phyloP scores from a whole-genome alignment of 2,797 vertebrate genomes.

The Moxostoma hubbsi region DNA sequence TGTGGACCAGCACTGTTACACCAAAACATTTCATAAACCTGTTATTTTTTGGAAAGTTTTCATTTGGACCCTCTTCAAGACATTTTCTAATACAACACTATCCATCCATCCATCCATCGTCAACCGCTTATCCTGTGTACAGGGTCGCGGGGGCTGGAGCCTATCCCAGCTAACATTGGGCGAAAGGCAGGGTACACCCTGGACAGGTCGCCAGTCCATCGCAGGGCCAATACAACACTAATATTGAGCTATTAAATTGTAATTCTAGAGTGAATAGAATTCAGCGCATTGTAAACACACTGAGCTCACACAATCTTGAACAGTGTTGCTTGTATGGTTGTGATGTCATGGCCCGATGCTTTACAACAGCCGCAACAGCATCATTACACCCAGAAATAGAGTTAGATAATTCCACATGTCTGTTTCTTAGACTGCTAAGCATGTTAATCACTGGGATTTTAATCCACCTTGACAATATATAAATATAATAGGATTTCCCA shows the following conservation, averaged over 20 bases:
- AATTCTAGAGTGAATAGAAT: not conserved
- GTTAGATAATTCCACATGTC: constrained; percentile 60
- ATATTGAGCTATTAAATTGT: constrained; percentile 24
- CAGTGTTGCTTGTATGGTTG: constrained; percentile 20
- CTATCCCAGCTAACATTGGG: no score
- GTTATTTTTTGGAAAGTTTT: no score
- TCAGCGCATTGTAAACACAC: constrained; percentile 18
- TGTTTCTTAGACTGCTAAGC: constrained; percentile 60
- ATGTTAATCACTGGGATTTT: constrained; percentile 54
- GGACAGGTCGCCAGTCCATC: no score
- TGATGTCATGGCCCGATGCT: constrained; percentile 57
- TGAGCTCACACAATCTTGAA: constrained; percentile 12
- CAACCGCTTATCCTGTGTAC: no score
- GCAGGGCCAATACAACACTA: no score
- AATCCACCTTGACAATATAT: constrained; percentile 45
- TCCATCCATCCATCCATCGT: no score
- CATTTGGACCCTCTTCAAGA: not conserved
- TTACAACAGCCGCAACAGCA: constrained; percentile 59
- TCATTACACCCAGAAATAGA: constrained; percentile 59
- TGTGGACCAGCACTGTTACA: not conserved
- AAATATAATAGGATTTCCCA: no score
- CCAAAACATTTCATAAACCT: not conserved
- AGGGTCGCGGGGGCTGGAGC: no score
- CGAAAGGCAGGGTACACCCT: no score
- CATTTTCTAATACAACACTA: not conserved